phyloP scores from a whole-genome alignment of 2,888 invertebrate species.

The Diadegma fenestrale region DNA sequence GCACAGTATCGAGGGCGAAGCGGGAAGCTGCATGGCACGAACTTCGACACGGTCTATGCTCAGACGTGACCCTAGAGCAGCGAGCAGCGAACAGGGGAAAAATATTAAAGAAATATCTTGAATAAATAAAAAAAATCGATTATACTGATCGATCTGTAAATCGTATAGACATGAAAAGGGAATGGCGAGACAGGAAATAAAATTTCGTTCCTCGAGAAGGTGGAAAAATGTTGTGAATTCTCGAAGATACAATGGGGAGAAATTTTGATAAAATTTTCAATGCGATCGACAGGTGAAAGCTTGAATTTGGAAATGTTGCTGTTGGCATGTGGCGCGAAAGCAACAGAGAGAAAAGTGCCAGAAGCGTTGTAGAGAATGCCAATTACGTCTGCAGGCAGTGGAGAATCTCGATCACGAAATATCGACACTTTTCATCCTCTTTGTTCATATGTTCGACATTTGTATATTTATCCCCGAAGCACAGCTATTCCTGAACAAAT shows the following conservation, averaged over 20 bases:
- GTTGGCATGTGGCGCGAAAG: slow-evolving; percentile 10
- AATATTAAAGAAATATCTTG: background rate
- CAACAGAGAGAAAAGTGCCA: slow-evolving; percentile 21
- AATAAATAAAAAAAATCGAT: slow-evolving; percentile 1
- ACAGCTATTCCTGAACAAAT: slow-evolving; percentile 12
- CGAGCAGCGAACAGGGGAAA: no score
- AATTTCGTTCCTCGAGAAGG: background rate
- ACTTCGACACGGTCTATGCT: slow-evolving; percentile 49
- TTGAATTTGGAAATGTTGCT: slow-evolving; percentile 25
- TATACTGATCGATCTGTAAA: slow-evolving; percentile 9
- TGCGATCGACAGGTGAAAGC: slow-evolving; percentile 22
- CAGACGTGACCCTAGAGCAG: slow-evolving; percentile 33
- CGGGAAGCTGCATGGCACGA: slow-evolving; percentile 14
- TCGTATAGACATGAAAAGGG: slow-evolving; percentile 19
- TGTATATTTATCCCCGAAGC: slow-evolving; percentile 10
- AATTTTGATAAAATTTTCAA: slow-evolving; percentile 37
- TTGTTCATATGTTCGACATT: slow-evolving; percentile 2
- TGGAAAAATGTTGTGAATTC: background rate
- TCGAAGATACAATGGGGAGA: background rate
- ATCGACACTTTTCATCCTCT: slow-evolving; percentile 1
- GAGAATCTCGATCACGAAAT: slow-evolving; percentile 27
- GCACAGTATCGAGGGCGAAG: slow-evolving; percentile 2
- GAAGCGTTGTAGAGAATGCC: slow-evolving; percentile 35
- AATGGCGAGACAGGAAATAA: slow-evolving; percentile 20
- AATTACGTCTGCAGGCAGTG: slow-evolving; percentile 41